Evolutionary conservation across 2,113 vertebrate species (phyloP).

Genomic region (Enhydra lutris): DNA sequence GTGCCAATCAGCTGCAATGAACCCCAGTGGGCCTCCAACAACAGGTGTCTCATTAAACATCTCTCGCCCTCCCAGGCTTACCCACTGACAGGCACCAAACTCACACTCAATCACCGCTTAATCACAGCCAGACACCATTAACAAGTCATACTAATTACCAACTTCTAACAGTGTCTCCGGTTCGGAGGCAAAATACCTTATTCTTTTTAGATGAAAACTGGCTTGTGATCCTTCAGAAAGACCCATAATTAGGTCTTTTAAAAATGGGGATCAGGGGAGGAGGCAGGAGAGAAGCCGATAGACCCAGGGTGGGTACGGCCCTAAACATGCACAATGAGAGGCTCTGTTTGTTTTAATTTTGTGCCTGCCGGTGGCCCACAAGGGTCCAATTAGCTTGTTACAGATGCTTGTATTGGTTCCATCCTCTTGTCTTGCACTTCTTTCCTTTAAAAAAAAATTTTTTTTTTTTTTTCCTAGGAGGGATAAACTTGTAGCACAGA

Average conservation of each 20-base stretch:
- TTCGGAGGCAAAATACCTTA: slow-evolving; percentile 78
- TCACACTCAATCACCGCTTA: slow-evolving; percentile 81
- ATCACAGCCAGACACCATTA: slow-evolving; percentile 88
- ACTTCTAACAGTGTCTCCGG: slow-evolving; percentile 83
- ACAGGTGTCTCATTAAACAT: slow-evolving; percentile 86
- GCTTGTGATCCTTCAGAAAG: slow-evolving; percentile 73
- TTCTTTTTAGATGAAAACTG: slow-evolving; percentile 80
- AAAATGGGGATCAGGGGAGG: slow-evolving; percentile 59
- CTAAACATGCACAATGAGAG: slow-evolving; percentile 62
- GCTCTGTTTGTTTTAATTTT: slow-evolving; percentile 83
- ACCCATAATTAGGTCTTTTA: slow-evolving; percentile 79
- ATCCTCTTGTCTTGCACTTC: slow-evolving; percentile 61
- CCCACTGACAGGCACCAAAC: slow-evolving; percentile 81
- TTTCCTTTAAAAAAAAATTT: not conserved
- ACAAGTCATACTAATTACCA: slow-evolving; percentile 87
- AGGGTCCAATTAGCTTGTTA: slow-evolving; percentile 86
- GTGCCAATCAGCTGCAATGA: slow-evolving; percentile 76
- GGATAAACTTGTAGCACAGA: slow-evolving; percentile 83
- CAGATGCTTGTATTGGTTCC: slow-evolving; percentile 81
- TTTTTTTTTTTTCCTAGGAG: slow-evolving; percentile 37
- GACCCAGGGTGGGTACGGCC: not conserved
- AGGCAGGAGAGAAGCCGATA: slow-evolving; percentile 52
- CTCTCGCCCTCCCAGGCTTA: slow-evolving; percentile 81
- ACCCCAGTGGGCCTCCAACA: slow-evolving; percentile 76
- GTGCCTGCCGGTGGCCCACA: slow-evolving; percentile 80